Evolutionary conservation across 2,888 invertebrate genomes (phyloP), one percentile per base, ranked within the genome.

Genomic region (Catonia carolina): DNA sequence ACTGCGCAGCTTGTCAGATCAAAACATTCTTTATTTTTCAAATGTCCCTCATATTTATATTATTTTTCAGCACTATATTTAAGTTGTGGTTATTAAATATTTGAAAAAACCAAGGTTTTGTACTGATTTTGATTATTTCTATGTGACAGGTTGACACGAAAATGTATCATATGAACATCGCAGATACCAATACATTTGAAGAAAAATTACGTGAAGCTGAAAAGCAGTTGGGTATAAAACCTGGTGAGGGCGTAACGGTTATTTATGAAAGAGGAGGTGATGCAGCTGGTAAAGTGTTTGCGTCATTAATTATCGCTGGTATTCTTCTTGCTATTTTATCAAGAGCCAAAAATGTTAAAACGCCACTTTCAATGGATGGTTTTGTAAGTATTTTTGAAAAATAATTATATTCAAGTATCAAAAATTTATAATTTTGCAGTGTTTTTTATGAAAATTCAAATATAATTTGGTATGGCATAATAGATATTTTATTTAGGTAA

Each of bases 151-250:
- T 80, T 1, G 78, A 78, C 22, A 81, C 83, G 60, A 80, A 81
- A 61, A 81, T 83, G 8, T 91, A 81, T 69, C 86, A 87, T 65
- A 89, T 94, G 87, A 87, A 88, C 69, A 83, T 93, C 7, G 86
- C 87, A 0, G 89, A 91, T 69, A 82, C 87, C 23, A 81, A 85
- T 53, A 83, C 86, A 63, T 91, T 97, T 72, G 97, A 98, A 73
- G 87, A 89, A 66, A 94, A 93, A 73, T 74, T 98, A 23, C 78
- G 96, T 27, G 84, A 85, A 64, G 87, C 86, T 0, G 97, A 98
- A 73, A 77, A 81, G 53, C 79, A 79, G 36, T 74, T 96, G 36
- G 91, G 91, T 12, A 87, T 96, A 47, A 79, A 77, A 67, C 84
- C 87, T 70, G 90, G 85, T 75, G 69, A 73, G 50, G 72, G 88